Percentiles rank a stretch among this genome's conserved stretches.
phyloP scores from a whole-genome alignment of 2,888 invertebrate species.

The Chalcosyrphus nemorum region DNA sequence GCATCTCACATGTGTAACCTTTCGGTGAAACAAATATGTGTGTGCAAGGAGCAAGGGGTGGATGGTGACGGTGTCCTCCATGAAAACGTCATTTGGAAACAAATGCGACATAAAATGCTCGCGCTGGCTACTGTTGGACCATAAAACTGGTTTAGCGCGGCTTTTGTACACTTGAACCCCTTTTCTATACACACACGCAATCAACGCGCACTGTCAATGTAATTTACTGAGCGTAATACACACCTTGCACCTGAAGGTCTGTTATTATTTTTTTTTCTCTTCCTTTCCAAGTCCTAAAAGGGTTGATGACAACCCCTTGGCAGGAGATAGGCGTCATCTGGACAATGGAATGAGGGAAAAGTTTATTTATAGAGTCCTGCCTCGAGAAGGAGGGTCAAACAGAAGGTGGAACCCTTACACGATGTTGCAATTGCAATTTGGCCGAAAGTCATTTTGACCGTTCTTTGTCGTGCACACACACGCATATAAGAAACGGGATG shows the following conservation, averaged over 20 bases:
- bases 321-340: constrained; percentile 54
- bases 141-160: constrained; percentile 62
- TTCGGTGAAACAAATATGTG: constrained; percentile 68
- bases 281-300: constrained; percentile 18
- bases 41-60: constrained; percentile 14
- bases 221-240: constrained; percentile 71
- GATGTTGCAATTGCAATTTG: constrained; percentile 60
- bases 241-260: constrained; percentile 72
- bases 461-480: constrained; percentile 19
- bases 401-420: constrained; percentile 12
- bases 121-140: constrained; percentile 60
- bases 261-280: constrained; percentile 31
- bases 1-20: constrained; percentile 73
- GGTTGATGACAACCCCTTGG: constrained; percentile 58
- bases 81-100: constrained; percentile 58
- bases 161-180: constrained; percentile 34
- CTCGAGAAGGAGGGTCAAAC: constrained; percentile 9
- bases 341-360: constrained; percentile 43
- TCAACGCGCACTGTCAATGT: constrained; percentile 69
- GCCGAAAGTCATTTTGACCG: constrained; percentile 55
- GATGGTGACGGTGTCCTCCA: too few relatives aligned
- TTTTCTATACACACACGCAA: constrained; percentile 45
- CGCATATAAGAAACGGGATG: constrained; percentile 4
- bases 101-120: constrained; percentile 70
- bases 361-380: constrained; percentile 57